phyloP scores from a whole-genome alignment of 2,888 invertebrate species.

The Cheilosia scutellata region DNA sequence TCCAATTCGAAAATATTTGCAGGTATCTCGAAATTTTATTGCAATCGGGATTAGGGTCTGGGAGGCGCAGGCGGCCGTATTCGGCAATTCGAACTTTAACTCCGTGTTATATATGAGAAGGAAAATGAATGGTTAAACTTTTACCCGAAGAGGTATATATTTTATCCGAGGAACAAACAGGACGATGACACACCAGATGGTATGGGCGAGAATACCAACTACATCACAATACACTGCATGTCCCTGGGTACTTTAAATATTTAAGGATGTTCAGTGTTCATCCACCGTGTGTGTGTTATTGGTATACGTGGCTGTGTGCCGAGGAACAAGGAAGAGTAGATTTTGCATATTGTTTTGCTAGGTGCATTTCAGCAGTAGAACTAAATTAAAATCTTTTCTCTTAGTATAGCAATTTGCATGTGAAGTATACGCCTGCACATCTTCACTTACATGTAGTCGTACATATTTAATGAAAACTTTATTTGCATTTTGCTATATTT shows the following conservation, averaged over 20 bases:
- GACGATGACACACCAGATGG: constrained; percentile 41
- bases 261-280: constrained; percentile 49
- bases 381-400: constrained; percentile 74
- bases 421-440: constrained; percentile 38
- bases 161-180: constrained; percentile 14
- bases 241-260: constrained; percentile 65
- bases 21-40: constrained; percentile 41
- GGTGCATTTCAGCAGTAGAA: constrained; percentile 47
- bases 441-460: background rate
- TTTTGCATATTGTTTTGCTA: constrained; percentile 69
- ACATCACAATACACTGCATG: constrained; percentile 60
- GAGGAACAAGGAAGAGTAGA: constrained; percentile 25
- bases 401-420: constrained; percentile 66
- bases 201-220: constrained; percentile 23
- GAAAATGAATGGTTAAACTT: constrained; percentile 22
- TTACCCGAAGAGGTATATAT: background rate
- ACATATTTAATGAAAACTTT: constrained; percentile 67
- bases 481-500: constrained; percentile 72
- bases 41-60: background rate
- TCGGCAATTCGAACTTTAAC: constrained; percentile 41
- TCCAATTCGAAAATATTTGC: constrained; percentile 48
- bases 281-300: constrained; percentile 16
- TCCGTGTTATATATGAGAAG: background rate
- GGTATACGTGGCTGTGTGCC: constrained; percentile 23
- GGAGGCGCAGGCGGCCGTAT: background rate